Evolutionary conservation across 1,140 invertebrate genomes (phyloP), one percentile per base, ranked within the genome.

Genomic region (Carposina sasakii): DNA sequence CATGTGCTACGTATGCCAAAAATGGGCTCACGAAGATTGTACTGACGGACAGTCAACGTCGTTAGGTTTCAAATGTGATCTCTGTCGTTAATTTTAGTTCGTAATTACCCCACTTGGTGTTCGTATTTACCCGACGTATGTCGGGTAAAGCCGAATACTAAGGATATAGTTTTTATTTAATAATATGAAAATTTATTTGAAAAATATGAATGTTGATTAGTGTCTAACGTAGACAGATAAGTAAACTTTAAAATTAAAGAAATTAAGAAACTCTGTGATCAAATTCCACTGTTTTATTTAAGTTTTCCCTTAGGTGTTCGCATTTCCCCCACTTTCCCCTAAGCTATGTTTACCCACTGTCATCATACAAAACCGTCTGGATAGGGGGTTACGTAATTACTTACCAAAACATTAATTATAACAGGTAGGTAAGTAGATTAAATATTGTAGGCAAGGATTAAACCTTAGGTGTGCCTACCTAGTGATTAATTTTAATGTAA

Each of bases 1-100:
- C 15, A 33, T 23, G 39, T 42, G 48, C 15, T 42, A 24, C n/a
- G 17, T 34, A 13, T 50, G 48, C 24, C 15, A 42, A 13, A 50
- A 50, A 22, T 50, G 48, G 48, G 37, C 28, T 42, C 40, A 50
- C 17, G 48, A 50, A 19, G 23, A 50, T 16, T 50, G 34, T 13
- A 42, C 48, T 24, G 48, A 33, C 13, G 46, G 26, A 17, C 34
- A 40, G 24, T 48, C 37, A 30, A 37, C 36, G 2, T 33, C 17
- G 13, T 16, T 12, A 15, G 48, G 48, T 20, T 50, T 17, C 19
- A 50, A 28, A 42, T 42, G 37, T 34, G 48, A 42, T 41, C 10
- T 23, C 2, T 50, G 48, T 42, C 45, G 34, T 37, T 24, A 28
- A 28, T 28, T 6, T 28, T 28, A 28, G 24, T 28, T 28, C 24